Base-by-base conservation (phyloP, 1,140 invertebrate genomes). In the fruit fly (Drosophila melanogaster) region DNA sequence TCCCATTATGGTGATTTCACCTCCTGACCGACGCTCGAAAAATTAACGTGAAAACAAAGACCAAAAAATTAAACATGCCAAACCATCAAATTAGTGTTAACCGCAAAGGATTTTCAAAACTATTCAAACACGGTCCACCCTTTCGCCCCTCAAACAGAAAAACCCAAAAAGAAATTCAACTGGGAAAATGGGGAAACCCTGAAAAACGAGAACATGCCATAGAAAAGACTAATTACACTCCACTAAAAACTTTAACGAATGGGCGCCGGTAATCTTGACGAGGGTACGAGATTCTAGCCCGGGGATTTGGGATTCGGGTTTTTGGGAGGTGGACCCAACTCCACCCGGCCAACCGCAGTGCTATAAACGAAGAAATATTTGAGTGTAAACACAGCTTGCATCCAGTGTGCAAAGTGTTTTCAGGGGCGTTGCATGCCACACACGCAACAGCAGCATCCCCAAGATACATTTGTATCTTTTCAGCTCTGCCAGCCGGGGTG, bases 211-310 rank as follows among this genome's bases (percentile, higher is more conserved):
- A 59, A 44, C 55, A 56, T 24, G 46, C 46, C 49, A 69, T 50
- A 72, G 57, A 70, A 77, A 87, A 81, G 61, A 86, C 81, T 86
- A 86, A 86, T 87, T 86, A 86, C 79, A 81, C 83, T 81, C 30
- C 64, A 62, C 60, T 57, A 64, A 71, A 81, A 86, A 87, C 69
- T 79, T 83, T 87, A 79, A 85, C 83, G 64, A 81, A 81, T 54
- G 74, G 78, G 61, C 73, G 73, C 59, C 62, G 66, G 62, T 65
- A 70, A 81, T 81, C 74, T 81, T 79, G 55, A 61, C 69, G 49
- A 74, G 71, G 53, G 51, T 38, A 14, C 19, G 41, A 40, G 26
- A n/a, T 33, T n/a, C 11, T 33, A n/a, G 56, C n/a, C 47, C 30
- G n/a, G 24, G 47, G 24, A 33, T 17, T 17, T 8, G 26, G 33